A percentile compares a stretch with the other conserved stretches of the same genome.
phyloP scores from a whole-genome alignment of 2,888 invertebrate species.

The Acanthosepion lycidas region DNA sequence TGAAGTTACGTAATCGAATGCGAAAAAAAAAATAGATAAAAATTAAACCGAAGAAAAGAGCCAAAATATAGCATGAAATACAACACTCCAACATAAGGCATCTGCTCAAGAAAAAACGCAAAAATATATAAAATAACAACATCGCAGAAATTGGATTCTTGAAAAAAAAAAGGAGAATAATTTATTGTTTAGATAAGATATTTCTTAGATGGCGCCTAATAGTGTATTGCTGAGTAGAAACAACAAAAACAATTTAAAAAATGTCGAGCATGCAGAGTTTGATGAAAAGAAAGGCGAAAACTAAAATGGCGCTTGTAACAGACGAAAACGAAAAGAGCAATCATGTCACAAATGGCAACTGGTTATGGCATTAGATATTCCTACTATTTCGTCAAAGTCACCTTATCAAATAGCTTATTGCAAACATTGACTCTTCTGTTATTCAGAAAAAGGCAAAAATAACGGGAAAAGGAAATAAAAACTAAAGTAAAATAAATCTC shows the following conservation, averaged over 20 bases:
- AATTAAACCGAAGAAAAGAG: background rate
- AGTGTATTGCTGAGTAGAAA: background rate
- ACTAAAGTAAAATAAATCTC: background rate
- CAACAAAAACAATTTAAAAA: background rate
- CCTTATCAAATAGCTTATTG: background rate
- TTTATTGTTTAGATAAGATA: conserved; percentile 7
- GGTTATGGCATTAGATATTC: background rate
- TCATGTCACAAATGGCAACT: background rate
- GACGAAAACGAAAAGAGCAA: background rate
- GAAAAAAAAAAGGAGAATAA: background rate
- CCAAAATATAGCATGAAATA: background rate
- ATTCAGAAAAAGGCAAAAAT: background rate
- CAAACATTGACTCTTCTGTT: background rate
- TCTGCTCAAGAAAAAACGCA: background rate
- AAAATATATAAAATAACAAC: background rate
- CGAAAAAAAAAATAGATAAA: background rate
- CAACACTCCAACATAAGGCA: no score
- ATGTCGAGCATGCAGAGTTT: background rate
- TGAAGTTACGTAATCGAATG: background rate
- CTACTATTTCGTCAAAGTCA: background rate
- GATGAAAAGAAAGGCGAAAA: background rate
- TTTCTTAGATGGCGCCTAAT: background rate
- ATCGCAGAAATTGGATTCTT: background rate
- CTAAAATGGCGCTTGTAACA: background rate
- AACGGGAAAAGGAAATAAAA: background rate